Percentiles rank a stretch among this genome's conserved stretches.
These are phyloP conservation scores for Ceratitis capitata DNA, from an alignment of 1,140 invertebrate species.

Conservation along the genomic window DNA sequence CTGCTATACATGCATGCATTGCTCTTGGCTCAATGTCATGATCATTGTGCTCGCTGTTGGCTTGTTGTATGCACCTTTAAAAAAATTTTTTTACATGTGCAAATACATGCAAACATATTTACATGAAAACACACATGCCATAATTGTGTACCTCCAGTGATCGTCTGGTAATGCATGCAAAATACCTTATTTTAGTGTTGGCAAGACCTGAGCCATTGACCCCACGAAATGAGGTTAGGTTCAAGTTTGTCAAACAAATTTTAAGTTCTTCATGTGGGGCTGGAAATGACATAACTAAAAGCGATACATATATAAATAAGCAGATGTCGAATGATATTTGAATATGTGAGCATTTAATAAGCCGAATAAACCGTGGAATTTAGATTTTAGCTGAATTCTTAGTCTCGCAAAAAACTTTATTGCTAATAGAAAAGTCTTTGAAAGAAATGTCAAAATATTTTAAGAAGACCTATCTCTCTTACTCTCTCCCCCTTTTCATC, in stretches of 20 bases:
- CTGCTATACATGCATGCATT: too few relatives aligned
- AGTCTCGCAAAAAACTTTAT: too few relatives aligned
- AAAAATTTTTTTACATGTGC: not conserved
- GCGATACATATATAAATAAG: not conserved
- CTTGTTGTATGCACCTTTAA: conserved; percentile 17
- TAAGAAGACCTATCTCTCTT: too few relatives aligned
- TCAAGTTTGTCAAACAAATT: not conserved
- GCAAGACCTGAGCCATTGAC: not conserved
- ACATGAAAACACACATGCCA: not conserved
- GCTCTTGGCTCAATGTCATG: conserved; percentile 25
- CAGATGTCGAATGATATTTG: too few relatives aligned
- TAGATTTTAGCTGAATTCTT: too few relatives aligned
- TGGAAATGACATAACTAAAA: too few relatives aligned
- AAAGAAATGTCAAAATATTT: too few relatives aligned
- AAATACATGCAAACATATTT: not conserved
- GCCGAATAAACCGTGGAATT: too few relatives aligned
- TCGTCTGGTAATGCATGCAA: not conserved
- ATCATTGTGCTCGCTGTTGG: not conserved
- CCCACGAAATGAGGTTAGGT: not conserved
- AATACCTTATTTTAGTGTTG: not conserved
- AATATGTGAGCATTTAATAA: too few relatives aligned
- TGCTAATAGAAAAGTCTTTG: too few relatives aligned
- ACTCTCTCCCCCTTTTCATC: too few relatives aligned
- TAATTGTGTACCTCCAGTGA: not conserved
- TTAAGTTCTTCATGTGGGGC: not conserved